Conservation (phyloP, 2,113 vertebrate genomes). For the Onychorhynchus coronatus region DNA sequence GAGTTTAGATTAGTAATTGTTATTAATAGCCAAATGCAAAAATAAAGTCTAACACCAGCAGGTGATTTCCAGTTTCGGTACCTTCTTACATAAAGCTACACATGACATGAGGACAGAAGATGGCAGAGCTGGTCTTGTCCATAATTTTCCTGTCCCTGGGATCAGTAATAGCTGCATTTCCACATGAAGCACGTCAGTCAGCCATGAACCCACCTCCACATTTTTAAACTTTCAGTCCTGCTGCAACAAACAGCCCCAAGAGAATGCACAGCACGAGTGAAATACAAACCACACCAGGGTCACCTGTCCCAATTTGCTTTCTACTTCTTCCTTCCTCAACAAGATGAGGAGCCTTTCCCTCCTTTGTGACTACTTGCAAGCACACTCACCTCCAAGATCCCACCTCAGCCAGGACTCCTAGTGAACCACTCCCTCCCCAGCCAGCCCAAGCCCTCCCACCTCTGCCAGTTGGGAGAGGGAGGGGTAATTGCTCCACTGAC, state of each 20-base stretch:
- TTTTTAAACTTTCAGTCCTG: background rate
- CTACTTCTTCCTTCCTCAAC: background rate
- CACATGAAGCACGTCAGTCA: background rate
- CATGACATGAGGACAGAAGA: background rate
- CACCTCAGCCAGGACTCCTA: background rate
- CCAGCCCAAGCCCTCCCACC: background rate
- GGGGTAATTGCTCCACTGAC: background rate
- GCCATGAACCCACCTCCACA: fast-evolving
- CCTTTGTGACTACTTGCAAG: background rate
- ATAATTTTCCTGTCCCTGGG: background rate
- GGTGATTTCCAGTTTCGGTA: background rate
- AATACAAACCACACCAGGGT: background rate
- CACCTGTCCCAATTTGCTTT: background rate
- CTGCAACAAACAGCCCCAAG: background rate
- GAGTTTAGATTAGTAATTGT: background rate
- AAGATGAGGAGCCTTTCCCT: background rate
- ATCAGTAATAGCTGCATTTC: background rate
- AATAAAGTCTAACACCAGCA: background rate
- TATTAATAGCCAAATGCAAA: background rate
- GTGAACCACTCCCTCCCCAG: background rate
- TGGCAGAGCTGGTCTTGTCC: background rate
- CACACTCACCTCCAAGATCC: background rate
- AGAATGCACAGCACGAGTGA: background rate
- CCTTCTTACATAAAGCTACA: background rate
- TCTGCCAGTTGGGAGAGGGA: background rate